Base-by-base conservation (phyloP, 2,797 vertebrate species). In the Erethizon dorsatum region DNA sequence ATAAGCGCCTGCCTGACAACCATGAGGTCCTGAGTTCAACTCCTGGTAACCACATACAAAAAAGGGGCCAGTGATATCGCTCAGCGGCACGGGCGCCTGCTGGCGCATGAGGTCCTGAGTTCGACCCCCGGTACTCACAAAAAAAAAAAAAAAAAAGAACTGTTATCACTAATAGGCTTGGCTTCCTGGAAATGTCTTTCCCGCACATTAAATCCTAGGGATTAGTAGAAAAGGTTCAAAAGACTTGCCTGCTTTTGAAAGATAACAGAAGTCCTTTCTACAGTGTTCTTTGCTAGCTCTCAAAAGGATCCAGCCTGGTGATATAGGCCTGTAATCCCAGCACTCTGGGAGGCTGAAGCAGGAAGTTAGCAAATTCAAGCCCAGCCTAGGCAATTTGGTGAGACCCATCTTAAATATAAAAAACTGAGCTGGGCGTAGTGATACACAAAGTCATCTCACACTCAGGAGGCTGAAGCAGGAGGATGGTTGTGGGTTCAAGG, bases 201-300 rank as follows among this genome's bases (percentile, higher is more conserved):
- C 78, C 31, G 61, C 73, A 59, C 78, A 95, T 67, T 75, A 78
- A 92, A 57, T 26, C 24, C 52, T 24, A 67, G 31, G 13, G 26
- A 11, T 41, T 10, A 65, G 24, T 24, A 83, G 12, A 69, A 7
- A 88, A 52, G 5, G 59, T 47, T 77, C 45, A 45, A 85, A 83
- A 79, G 59, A n/a, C 57, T 37, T 57, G 50, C 33, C 67, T 79
- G 41, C 80, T 87, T 88, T 88, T 83, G 73, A 92, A 75, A 37
- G 73, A 82, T 20, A 4, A 87, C 50, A 12, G 26, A 92, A 95
- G 52, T 45, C 47, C 59, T 88, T 83, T 83, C 8, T 63, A 26
- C 61, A 80, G 33, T 22, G 41, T 47, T 77, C 24, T 69, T 59
- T 79, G 28, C 75, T 56, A 24, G 24, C 6, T 77, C 73, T 77